Evolutionary conservation across 2,888 invertebrate genomes (phyloP).

Genomic region (Melanchra persicariae): DNA sequence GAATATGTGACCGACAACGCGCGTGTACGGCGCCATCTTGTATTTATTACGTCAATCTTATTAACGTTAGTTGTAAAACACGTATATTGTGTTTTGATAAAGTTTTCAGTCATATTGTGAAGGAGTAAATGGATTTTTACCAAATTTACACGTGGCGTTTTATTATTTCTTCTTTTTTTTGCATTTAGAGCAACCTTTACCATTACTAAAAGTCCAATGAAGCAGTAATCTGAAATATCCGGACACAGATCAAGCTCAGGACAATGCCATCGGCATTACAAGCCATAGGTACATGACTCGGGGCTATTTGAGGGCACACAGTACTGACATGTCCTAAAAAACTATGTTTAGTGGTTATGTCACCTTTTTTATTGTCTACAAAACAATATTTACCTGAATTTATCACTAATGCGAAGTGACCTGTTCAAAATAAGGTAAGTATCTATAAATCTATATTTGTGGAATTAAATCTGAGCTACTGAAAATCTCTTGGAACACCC

Average conservation of each 20-base stretch:
- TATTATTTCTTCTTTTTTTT: constrained; percentile 24
- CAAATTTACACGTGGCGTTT: constrained; percentile 75
- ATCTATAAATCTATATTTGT: too few species aligned
- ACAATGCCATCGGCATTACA: too few species aligned
- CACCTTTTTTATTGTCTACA: too few species aligned
- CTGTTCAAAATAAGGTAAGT: neutral
- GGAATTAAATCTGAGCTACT: neutral
- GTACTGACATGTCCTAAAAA: too few species aligned
- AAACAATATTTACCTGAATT: too few species aligned
- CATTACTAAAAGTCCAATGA: too few species aligned
- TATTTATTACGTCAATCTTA: constrained; percentile 86
- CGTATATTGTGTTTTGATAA: constrained; percentile 89
- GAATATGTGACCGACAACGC: constrained; percentile 67
- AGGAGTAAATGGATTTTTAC: constrained; percentile 89
- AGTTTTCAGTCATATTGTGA: constrained; percentile 90
- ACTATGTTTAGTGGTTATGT: too few species aligned
- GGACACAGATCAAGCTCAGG: neutral
- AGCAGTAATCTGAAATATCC: too few species aligned
- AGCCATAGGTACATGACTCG: too few species aligned
- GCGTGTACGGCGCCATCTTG: constrained; percentile 71
- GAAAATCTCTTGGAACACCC: neutral
- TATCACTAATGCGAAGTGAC: neutral
- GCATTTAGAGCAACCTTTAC: neutral
- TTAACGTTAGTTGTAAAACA: constrained; percentile 88
- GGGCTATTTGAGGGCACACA: too few species aligned